Evolutionary conservation across 2,797 vertebrate genomes (phyloP), one percentile per base, ranked within the genome.

Genomic region (Apogon hyalosoma): DNA sequence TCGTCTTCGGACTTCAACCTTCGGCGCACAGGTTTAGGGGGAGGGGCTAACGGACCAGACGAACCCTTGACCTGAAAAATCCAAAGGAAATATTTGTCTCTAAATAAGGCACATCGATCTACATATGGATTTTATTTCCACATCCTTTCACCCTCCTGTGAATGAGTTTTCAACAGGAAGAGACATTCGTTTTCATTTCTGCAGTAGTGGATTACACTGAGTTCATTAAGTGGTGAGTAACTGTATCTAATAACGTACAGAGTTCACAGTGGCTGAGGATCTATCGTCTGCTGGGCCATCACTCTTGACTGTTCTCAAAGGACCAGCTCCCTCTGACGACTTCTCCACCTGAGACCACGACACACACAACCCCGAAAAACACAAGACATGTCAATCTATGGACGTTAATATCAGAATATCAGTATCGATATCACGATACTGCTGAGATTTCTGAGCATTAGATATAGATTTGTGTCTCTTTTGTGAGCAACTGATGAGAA

Each of bases 1-100:
- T 99, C 98, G 73, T 99, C 98, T 89, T 99, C 98, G 9, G 98
- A 99, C 92, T 99, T 99, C 92, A 99, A 94, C 90, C 97, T 94
- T 84, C 97, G 95, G 52, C 98, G 95, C 59, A 99, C 92, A 16
- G 98, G 98, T 90, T 99, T 99, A 56, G 98, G 98, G 39, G 98
- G 98, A 65, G 98, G 98, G 75, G 95, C 97, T 78, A 98, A 92
- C 2, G 97, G 96, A 8, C 92, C 92, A 0, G 96, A 95, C 16
- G 96, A 95, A 67, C 93, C 94, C 93, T 98, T 98, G 82, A 88
- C 88, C 97, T 98, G 71, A 15, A 11, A 50, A 24, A 60, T 12
- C 1, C 41, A 11, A 63, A 15, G 15, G 21, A 28, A 28, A 28
- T 28, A 28, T 28, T 4, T 28, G 5, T 28, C 24, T 28, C 4